Percentiles rank a stretch among this genome's conserved stretches.
phyloP scores from a whole-genome alignment of 2,888 invertebrate species.

The Aquatica leii region DNA sequence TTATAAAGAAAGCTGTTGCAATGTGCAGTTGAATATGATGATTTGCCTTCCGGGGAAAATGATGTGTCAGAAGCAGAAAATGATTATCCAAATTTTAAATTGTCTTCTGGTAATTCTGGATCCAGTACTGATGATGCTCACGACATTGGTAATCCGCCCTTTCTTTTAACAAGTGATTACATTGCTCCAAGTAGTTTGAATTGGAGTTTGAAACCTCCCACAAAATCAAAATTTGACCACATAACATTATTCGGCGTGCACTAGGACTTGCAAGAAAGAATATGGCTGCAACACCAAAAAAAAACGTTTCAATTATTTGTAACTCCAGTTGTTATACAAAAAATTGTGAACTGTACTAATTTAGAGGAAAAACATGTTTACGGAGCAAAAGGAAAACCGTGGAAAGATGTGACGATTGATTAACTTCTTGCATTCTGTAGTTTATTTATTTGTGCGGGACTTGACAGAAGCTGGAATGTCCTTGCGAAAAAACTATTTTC shows the following conservation, averaged over 20 bases:
- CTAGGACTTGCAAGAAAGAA: slow-evolving; percentile 8
- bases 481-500: slow-evolving; percentile 13
- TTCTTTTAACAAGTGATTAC: slow-evolving; percentile 1
- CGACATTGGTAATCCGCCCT: neutral
- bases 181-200: slow-evolving; percentile 7
- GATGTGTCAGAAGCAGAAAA: neutral
- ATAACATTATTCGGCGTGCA: too few relatives aligned
- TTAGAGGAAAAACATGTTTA: slow-evolving; percentile 6
- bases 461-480: slow-evolving; percentile 13
- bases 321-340: slow-evolving; percentile 9
- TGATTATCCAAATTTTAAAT: neutral
- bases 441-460: slow-evolving; percentile 11
- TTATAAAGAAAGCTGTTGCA: too few relatives aligned
- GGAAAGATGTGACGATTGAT: slow-evolving; percentile 15
- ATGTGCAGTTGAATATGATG: too few relatives aligned
- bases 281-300: too few relatives aligned
- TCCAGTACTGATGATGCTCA: slow-evolving; percentile 5
- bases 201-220: slow-evolving; percentile 8
- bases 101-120: neutral
- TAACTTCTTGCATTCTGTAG: slow-evolving; percentile 12
- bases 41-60: neutral
- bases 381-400: slow-evolving; percentile 4
- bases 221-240: too few relatives aligned
- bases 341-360: slow-evolving; percentile 16
- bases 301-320: too few relatives aligned